Percentiles rank a stretch among this genome's conserved stretches.
Conservation (phyloP, 2,113 vertebrate genomes). For the Prionailurus viverrinus region DNA sequence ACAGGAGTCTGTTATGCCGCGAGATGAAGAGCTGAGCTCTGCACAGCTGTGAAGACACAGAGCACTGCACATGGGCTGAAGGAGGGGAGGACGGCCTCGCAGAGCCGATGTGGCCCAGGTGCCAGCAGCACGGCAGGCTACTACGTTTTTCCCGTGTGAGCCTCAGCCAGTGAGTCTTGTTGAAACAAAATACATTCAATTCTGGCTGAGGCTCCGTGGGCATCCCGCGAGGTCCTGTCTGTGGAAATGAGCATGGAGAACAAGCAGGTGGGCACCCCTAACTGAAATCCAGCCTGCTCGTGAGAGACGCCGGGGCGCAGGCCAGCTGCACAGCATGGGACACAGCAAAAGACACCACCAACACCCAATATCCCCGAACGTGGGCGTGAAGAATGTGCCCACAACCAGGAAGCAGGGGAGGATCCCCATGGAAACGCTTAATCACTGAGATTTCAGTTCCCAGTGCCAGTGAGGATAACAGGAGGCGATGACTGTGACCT, state of each 20-base stretch:
- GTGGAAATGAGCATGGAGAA: not conserved
- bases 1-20: not conserved
- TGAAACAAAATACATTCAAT: not conserved
- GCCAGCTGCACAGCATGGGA: constrained; percentile 75
- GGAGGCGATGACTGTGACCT: constrained; percentile 80
- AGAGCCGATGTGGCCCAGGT: constrained; percentile 20
- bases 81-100: not conserved
- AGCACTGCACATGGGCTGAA: constrained; percentile 29
- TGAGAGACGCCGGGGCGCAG: not conserved
- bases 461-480: constrained; percentile 56
- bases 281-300: not conserved
- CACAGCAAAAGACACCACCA: constrained; percentile 49
- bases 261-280: constrained; percentile 35
- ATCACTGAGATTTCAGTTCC: constrained; percentile 84
- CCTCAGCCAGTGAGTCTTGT: not conserved
- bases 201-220: not conserved
- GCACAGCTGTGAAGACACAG: not conserved
- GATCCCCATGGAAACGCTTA: constrained; percentile 88
- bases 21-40: constrained; percentile 44
- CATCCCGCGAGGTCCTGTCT: not conserved
- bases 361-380: constrained; percentile 71
- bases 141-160: constrained; percentile 44
- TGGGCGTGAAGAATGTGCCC: constrained; percentile 83
- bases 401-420: constrained; percentile 75
- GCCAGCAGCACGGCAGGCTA: constrained; percentile 46